Evolutionary conservation across 2,888 invertebrate genomes (phyloP).

Genomic region (Calliopum simillimum): DNA sequence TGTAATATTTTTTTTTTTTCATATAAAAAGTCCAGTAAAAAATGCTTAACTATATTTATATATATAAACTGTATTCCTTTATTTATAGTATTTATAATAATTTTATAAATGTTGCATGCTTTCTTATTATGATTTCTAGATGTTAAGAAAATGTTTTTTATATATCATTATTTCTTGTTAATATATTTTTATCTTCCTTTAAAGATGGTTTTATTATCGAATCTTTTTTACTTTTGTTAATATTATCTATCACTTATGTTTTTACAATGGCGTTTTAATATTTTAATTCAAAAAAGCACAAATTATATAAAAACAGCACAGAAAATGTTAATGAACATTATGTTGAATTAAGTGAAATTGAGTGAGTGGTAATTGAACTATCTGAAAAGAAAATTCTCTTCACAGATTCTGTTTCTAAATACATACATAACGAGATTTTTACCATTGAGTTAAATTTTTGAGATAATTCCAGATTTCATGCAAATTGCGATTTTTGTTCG

Average conservation of each 20-base stretch:
- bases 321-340: slow-evolving; percentile 17
- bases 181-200: neutral
- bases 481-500: no score
- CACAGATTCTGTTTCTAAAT: no score
- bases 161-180: slow-evolving; percentile 26
- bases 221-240: slow-evolving; percentile 25
- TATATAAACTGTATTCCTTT: slow-evolving; percentile 30
- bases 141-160: slow-evolving; percentile 22
- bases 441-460: no score
- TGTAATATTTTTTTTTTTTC: slow-evolving; percentile 36
- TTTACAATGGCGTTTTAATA: slow-evolving; percentile 65
- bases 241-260: slow-evolving; percentile 63
- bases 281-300: slow-evolving; percentile 48
- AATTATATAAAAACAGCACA: slow-evolving; percentile 19
- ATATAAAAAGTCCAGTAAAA: slow-evolving; percentile 63
- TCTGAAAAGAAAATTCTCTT: neutral
- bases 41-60: slow-evolving; percentile 58
- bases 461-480: no score
- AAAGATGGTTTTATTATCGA: slow-evolving; percentile 23
- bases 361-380: neutral
- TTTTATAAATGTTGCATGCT: slow-evolving; percentile 22
- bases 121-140: slow-evolving; percentile 26
- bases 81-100: slow-evolving; percentile 32
- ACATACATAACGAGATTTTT: no score
- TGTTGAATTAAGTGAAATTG: slow-evolving; percentile 18